Evolutionary conservation across 2,888 invertebrate species (phyloP), one percentile per base, ranked within the genome.

Genomic region (Mycalesis mineus): DNA sequence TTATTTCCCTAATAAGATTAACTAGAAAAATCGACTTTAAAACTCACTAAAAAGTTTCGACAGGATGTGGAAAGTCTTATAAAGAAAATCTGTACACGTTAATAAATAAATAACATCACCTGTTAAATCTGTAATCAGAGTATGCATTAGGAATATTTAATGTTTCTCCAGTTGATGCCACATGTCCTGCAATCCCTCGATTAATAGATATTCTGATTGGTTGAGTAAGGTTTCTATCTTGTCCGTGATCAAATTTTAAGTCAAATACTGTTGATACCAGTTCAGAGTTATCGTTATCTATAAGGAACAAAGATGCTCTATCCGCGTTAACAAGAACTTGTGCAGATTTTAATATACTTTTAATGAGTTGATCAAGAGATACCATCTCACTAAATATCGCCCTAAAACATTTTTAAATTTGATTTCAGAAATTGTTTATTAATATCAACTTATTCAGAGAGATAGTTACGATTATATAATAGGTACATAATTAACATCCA

Each of bases 371-470:
- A 68, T 96, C 95, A 90, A 96, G 93, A 65, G 95, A 95, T 47
- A 95, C 93, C 92, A 96, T 96, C 72, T 96, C 95, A 87, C 96
- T 95, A 74, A 97, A 96, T 73, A 96, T 95, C 7, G 95, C 95
- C 77, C 96, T 96, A 81, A 37, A 85, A 80, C 58, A 39, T 53
- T n/a, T 22, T 48, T 17, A 39, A 14, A 52, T 36, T 13, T 9
- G 49, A 15, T 22, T n/a, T 11, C 37, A 7, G 3, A 33, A 33
- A 33, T 33, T 2, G 3, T 22, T 22, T 22, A 22, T 33, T 29
- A 29, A 29, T 29, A 29, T 6, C 29, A 29, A 29, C 7, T 29
- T 29, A 29, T 29, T 29, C 4, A 29, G 5, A 4, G 29, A 7
- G 5, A 29, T 4, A 4, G 4, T 29, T 7, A 6, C 29, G 7